phyloP scores from a whole-genome alignment of 2,888 invertebrate genomes.

The Coelinius sp. region DNA sequence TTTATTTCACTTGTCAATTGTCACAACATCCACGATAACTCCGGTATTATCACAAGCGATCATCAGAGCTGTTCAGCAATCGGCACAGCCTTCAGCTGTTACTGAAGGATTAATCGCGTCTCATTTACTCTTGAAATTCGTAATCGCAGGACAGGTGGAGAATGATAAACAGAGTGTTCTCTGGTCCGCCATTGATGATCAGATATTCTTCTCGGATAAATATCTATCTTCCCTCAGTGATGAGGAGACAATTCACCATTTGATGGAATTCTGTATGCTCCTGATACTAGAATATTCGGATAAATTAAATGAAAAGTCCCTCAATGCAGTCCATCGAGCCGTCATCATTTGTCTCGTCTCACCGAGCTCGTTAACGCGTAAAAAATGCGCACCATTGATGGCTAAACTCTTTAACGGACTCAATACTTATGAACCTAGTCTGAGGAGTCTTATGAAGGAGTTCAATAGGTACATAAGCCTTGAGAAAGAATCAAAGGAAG shows the following conservation, averaged over 20 bases:
- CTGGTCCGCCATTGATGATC: slow-evolving; percentile 83
- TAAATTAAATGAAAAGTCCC: slow-evolving; percentile 77
- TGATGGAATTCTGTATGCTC: slow-evolving; percentile 82
- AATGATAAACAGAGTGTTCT: slow-evolving; percentile 73
- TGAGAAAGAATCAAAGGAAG: slow-evolving; percentile 67
- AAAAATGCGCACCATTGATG: slow-evolving; percentile 76
- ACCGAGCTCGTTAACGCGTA: slow-evolving; percentile 76
- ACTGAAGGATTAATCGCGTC: slow-evolving; percentile 82
- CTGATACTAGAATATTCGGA: slow-evolving; percentile 80
- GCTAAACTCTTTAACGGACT: slow-evolving; percentile 76
- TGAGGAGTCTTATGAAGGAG: slow-evolving; percentile 76
- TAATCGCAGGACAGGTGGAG: slow-evolving; percentile 70
- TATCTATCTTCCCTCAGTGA: slow-evolving; percentile 80
- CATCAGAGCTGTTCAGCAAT: slow-evolving; percentile 83
- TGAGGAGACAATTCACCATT: slow-evolving; percentile 78
- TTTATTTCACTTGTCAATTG: slow-evolving; percentile 69
- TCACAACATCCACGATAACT: slow-evolving; percentile 68
- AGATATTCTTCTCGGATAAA: slow-evolving; percentile 86
- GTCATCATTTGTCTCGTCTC: slow-evolving; percentile 80
- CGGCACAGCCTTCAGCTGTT: slow-evolving; percentile 79
- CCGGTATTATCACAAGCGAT: slow-evolving; percentile 80
- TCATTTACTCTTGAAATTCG: slow-evolving; percentile 78
- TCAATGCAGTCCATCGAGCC: slow-evolving; percentile 79
- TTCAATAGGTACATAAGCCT: slow-evolving; percentile 70
- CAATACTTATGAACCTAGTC: slow-evolving; percentile 76